A percentile compares a stretch with the other conserved stretches of the same genome.
phyloP scores from a whole-genome alignment of 2,797 vertebrate genomes.

The Artibeus lituratus region DNA sequence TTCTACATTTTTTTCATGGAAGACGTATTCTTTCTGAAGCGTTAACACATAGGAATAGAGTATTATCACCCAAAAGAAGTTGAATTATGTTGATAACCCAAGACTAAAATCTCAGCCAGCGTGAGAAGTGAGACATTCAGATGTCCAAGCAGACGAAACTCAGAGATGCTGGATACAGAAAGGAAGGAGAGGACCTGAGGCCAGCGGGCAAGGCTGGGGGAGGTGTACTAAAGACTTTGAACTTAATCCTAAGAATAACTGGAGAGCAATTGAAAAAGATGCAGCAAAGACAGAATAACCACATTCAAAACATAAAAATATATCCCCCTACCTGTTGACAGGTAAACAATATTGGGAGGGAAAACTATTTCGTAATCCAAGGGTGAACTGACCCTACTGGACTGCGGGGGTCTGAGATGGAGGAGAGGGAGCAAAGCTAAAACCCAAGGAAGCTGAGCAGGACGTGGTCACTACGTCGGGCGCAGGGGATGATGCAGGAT shows the following conservation, averaged over 20 bases:
- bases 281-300: neutral
- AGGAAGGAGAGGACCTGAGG: rapidly evolving
- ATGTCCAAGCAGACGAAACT: neutral
- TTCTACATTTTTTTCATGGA: neutral
- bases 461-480: neutral
- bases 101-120: neutral
- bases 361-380: neutral
- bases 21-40: neutral
- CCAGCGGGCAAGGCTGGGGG: too few relatives aligned
- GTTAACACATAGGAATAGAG: neutral
- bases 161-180: neutral
- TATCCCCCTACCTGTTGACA: neutral
- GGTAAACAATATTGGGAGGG: neutral
- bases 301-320: neutral
- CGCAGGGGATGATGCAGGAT: neutral
- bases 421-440: neutral
- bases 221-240: neutral
- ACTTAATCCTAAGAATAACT: neutral
- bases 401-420: neutral
- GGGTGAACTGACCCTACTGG: rapidly evolving
- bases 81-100: neutral
- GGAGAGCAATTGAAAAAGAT: neutral
- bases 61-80: neutral
- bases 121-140: neutral
- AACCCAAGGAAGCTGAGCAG: neutral